phyloP scores from a whole-genome alignment of 2,113 vertebrate genomes.

The Tor tambroides region DNA sequence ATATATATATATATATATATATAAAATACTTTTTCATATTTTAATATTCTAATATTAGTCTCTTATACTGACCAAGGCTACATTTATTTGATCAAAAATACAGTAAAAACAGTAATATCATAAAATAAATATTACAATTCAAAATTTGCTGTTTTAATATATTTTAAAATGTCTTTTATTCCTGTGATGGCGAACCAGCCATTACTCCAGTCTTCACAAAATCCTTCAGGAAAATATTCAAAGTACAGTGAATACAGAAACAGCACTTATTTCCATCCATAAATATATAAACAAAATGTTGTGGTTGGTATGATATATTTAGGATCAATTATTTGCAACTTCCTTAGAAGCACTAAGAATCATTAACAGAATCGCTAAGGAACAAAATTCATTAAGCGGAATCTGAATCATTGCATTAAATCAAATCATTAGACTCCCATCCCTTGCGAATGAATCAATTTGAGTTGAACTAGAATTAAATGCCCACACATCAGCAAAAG shows the following conservation, averaged over 20 bases:
- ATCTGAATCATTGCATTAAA: slow-evolving; percentile 2
- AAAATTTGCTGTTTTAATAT: too few species aligned
- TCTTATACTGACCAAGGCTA: too few species aligned
- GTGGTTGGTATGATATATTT: neutral
- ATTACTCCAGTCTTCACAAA: too few species aligned
- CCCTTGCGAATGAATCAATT: neutral
- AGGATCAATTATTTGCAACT: neutral
- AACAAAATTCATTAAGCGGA: neutral
- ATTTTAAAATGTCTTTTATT: too few species aligned
- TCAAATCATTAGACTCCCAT: neutral
- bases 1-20: too few species aligned
- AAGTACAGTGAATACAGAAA: too few species aligned
- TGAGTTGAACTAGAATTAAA: slow-evolving; percentile 24
- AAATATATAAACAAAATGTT: neutral
- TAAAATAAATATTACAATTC: too few species aligned
- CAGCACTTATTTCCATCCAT: neutral
- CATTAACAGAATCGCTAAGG: neutral
- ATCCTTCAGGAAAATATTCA: too few species aligned
- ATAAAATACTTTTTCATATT: too few species aligned
- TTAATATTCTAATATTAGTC: too few species aligned
- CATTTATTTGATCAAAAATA: too few species aligned
- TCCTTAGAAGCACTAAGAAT: neutral
- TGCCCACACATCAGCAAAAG: slow-evolving; percentile 26
- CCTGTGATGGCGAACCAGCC: neutral
- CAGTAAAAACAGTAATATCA: too few species aligned